Base-by-base conservation (phyloP, 2,797 vertebrate species). In the Esox lucius region DNA sequence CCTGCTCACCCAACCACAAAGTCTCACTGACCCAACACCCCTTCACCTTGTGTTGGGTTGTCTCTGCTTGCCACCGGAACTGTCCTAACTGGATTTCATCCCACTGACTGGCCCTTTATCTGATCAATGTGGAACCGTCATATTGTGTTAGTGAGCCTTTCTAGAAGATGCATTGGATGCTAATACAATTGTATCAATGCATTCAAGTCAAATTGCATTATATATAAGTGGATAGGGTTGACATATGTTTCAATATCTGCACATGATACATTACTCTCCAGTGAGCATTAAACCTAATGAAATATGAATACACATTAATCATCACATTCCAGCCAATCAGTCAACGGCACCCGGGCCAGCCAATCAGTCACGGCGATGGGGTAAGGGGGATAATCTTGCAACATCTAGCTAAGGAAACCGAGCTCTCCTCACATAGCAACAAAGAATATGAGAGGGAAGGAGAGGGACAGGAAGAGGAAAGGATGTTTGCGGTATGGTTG, bases 271-370 rank as follows among this genome's bases (percentile, higher is more conserved):
- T 97, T 97, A 96, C 95, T 97, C 95, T 95, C 94, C 85, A 93
- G 93, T 92, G 94, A 93, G 94, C 94, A 95, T 95, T 93, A 95
- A 96, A 95, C 93, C 94, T 97, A 96, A 98, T 97, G 95, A 97
- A 98, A 98, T 97, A 97, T 97, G 97, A 98, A 98, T 97, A 96
- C 95, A 95, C 95, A 98, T 98, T 97, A 96, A 96, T 96, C 95
- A 95, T 96, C 93, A 89, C 92, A 92, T 96, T 96, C 96, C 95
- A 94, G 92, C 92, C 94, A 94, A 95, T 95, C 95, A 95, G 93
- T 96, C 94, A 95, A 85, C 87, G 70, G 89, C 91, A 92, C 87
- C 93, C 89, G 87, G 90, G 93, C 93, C 95, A 93, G 94, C 95
- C 96, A 94, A 91, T 95, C 91, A 80, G 77, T 72, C 76, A 88